phyloP scores from a whole-genome alignment of 2,113 vertebrate species.

The Dicentrarchus labrax region DNA sequence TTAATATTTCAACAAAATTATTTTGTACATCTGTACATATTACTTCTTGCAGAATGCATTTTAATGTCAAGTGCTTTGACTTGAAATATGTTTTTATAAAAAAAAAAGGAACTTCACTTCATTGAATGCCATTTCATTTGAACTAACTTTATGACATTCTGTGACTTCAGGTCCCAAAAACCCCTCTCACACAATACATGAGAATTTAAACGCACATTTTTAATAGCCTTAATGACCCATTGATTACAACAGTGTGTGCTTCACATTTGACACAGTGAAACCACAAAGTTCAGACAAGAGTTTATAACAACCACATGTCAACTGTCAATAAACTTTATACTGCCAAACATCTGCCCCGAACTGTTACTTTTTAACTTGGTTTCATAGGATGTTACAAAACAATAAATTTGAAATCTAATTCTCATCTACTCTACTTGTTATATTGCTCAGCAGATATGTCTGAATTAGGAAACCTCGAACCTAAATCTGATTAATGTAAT shows the following conservation, averaged over 20 bases:
- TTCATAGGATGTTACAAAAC: slow-evolving; percentile 52
- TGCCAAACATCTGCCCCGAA: slow-evolving; percentile 27
- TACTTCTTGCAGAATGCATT: not conserved
- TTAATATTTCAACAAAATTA: not conserved
- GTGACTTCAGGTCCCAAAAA: not conserved
- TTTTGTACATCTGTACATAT: not conserved
- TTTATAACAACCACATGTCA: slow-evolving; percentile 68
- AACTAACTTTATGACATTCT: too few species aligned
- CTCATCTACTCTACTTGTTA: not conserved
- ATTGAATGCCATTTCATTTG: too few species aligned
- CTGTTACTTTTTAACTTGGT: slow-evolving; percentile 76
- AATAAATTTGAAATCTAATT: slow-evolving; percentile 31
- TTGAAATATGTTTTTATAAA: not conserved
- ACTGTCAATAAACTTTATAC: slow-evolving; percentile 71
- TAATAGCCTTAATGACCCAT: not conserved
- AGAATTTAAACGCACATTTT: not conserved
- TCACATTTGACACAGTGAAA: slow-evolving; percentile 17
- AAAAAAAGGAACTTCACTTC: not conserved
- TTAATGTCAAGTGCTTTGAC: not conserved
- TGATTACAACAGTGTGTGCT: not conserved
- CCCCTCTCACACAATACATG: not conserved
- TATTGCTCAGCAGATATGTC: not conserved
- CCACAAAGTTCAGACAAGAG: slow-evolving; percentile 70
- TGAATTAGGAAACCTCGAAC: not conserved
- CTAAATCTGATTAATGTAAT: not conserved